phyloP scores from a whole-genome alignment of 2,797 vertebrate species.

The Melanotaenia nigrans region DNA sequence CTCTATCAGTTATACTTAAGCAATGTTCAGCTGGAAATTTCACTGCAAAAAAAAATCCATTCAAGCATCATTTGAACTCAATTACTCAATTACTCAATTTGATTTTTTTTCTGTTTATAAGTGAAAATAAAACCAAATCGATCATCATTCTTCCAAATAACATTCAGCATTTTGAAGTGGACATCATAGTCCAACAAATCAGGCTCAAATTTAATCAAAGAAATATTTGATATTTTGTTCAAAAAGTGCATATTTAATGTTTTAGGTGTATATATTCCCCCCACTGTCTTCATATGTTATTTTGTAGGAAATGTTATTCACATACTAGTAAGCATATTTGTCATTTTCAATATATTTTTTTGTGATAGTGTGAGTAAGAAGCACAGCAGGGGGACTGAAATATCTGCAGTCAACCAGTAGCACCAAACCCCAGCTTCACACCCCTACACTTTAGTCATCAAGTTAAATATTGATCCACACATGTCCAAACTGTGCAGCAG shows the following conservation, averaged over 20 bases:
- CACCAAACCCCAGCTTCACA: conserved; percentile 21
- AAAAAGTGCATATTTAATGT: neutral
- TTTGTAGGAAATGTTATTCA: neutral
- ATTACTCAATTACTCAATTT: neutral
- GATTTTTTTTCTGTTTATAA: neutral
- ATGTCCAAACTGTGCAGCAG: conserved; percentile 27
- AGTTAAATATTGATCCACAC: conserved; percentile 57
- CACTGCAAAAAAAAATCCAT: neutral
- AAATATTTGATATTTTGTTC: neutral
- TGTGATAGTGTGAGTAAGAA: conserved; percentile 20
- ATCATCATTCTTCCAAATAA: neutral
- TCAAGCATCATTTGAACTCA: neutral
- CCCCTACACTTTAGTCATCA: conserved; percentile 37
- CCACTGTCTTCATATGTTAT: neutral
- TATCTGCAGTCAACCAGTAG: conserved; percentile 31
- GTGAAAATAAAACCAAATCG: neutral
- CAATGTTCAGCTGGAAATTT: neutral
- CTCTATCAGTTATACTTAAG: neutral
- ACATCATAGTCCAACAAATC: neutral
- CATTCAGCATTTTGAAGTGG: no score
- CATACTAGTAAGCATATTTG: neutral
- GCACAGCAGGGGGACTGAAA: conserved; percentile 21
- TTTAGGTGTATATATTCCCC: neutral
- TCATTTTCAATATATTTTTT: conserved; percentile 16
- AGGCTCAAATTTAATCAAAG: neutral